These are phyloP conservation scores for Anastrepha ludens DNA, from an alignment of 1,140 invertebrate genomes.

Conservation along the genomic window DNA sequence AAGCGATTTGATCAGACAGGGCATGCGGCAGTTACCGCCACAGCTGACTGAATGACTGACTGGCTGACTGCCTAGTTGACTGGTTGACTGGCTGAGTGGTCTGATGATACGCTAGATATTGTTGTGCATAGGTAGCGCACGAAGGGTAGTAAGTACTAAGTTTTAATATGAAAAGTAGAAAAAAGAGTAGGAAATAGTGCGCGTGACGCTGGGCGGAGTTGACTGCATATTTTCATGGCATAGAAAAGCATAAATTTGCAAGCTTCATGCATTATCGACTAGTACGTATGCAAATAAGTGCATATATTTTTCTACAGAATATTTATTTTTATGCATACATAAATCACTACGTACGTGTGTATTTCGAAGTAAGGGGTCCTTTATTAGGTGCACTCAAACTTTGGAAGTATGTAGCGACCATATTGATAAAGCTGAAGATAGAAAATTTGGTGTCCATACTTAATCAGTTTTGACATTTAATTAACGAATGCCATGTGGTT, in stretches of 20 bases:
- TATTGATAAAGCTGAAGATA: too few species aligned
- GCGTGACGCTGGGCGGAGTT: constrained; percentile 16
- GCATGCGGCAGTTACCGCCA: constrained; percentile 6
- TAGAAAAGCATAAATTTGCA: background rate
- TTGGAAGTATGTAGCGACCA: too few species aligned
- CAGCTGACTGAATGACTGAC: background rate
- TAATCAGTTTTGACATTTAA: too few species aligned
- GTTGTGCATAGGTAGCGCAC: background rate
- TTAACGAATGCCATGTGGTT: too few species aligned
- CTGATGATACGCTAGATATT: background rate
- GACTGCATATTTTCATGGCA: constrained; percentile 7
- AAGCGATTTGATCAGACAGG: background rate
- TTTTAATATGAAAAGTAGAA: background rate
- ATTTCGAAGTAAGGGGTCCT: too few species aligned
- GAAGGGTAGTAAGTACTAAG: background rate
- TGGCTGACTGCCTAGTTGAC: background rate
- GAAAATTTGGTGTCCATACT: too few species aligned
- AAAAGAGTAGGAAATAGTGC: background rate
- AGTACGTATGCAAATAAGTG: background rate
- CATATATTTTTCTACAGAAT: background rate
- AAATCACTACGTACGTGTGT: too few species aligned
- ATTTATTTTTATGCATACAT: background rate
- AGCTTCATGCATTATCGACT: constrained; percentile 8
- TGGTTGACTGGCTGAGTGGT: too few species aligned
- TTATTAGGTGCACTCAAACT: too few species aligned